These are phyloP conservation scores for Cephus runcator DNA, from an alignment of 2,888 invertebrate species.

Conservation along the genomic window DNA sequence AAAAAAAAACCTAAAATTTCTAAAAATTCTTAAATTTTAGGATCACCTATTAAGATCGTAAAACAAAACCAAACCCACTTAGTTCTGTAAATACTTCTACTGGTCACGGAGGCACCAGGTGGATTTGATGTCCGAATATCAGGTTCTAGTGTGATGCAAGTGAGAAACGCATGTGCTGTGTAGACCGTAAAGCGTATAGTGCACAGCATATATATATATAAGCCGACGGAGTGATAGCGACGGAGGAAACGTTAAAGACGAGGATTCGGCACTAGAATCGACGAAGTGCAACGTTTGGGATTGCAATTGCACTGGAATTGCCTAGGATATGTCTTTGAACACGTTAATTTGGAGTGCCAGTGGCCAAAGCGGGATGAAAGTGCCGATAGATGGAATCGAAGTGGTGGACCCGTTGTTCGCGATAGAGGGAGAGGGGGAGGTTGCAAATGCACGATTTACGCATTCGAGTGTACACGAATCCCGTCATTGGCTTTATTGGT, in stretches of 20 bases:
- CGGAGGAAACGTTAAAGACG: not conserved
- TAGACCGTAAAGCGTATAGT: not conserved
- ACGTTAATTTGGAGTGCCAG: conserved; percentile 34
- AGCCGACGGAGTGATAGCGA: not conserved
- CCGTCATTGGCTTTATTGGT: conserved; percentile 59
- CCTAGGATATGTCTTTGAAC: conserved; percentile 28
- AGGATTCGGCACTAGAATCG: not conserved
- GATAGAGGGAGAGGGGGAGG: conserved; percentile 20
- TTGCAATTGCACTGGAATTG: conserved; percentile 25
- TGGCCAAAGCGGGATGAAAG: conserved; percentile 24
- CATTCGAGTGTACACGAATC: conserved; percentile 52
- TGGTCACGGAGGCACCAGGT: no score
- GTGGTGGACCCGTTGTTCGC: conserved; percentile 8
- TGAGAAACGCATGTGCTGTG: not conserved
- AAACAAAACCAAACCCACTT: not conserved
- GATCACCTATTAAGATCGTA: not conserved
- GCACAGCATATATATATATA: not conserved
- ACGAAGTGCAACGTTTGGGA: not conserved
- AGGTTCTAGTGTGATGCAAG: not conserved
- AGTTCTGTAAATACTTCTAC: not conserved
- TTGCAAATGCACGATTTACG: conserved; percentile 51
- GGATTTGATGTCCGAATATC: not conserved
- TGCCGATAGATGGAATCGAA: conserved; percentile 23
- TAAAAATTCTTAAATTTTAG: not conserved
- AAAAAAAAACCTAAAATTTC: conserved; percentile 9